Conservation (phyloP, 2,797 vertebrate genomes). For the Tokudaia muenninki region DNA sequence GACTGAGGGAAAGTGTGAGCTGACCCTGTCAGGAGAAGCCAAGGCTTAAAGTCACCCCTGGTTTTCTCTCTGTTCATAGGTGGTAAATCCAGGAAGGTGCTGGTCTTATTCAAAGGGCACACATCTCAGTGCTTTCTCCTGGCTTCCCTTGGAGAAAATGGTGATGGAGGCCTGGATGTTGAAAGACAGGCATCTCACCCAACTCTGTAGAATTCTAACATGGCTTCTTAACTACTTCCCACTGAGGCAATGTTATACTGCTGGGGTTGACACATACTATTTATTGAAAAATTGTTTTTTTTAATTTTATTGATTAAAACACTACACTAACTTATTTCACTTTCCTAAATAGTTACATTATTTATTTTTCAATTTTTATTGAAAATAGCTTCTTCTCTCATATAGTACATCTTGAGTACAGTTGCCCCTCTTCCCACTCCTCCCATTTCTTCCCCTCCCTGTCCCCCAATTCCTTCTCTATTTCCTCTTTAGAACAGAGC, state of each 20-base stretch:
- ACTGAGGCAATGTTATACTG: neutral
- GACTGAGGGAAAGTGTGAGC: neutral
- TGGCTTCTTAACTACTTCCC: neutral
- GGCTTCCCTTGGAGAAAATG: too few species aligned
- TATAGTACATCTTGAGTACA: neutral
- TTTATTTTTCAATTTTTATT: neutral
- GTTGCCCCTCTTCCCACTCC: too few species aligned
- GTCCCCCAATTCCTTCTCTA: neutral
- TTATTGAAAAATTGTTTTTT: neutral
- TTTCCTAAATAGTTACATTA: neutral
- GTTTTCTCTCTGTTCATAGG: neutral
- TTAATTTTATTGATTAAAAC: neutral
- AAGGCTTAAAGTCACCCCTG: neutral
- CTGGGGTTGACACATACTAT: neutral
- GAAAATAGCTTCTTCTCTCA: neutral
- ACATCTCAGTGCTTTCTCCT: too few species aligned
- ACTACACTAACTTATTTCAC: neutral
- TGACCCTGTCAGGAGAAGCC: neutral
- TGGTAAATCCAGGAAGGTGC: neutral
- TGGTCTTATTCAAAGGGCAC: neutral
- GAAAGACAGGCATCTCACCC: too few species aligned
- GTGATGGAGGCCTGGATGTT: neutral
- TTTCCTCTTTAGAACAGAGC: neutral
- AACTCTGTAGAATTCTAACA: neutral
- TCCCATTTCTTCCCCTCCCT: too few species aligned